These are phyloP conservation scores for Carassius gibelio DNA, from an alignment of 2,113 vertebrate species.

Conservation along the genomic window DNA sequence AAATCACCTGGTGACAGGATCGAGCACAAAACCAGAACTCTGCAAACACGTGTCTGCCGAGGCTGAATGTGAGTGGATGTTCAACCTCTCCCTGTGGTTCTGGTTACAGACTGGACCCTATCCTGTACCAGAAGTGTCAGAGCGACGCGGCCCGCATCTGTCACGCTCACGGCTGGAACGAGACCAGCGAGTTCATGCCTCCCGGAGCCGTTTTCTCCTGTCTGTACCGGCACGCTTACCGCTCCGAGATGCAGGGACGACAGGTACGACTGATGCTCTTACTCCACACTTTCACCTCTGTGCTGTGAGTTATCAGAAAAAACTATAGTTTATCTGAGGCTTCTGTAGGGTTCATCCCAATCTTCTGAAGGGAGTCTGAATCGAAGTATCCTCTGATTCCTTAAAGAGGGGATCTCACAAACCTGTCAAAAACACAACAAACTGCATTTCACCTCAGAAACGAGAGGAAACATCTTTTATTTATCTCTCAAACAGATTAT, in stretches of 20 bases:
- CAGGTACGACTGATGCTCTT: slow-evolving; percentile 73
- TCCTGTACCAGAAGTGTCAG: slow-evolving; percentile 94
- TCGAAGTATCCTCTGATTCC: background rate
- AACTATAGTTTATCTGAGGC: background rate
- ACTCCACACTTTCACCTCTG: background rate
- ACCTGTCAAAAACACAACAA: background rate
- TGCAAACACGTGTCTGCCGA: background rate
- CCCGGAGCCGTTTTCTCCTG: slow-evolving; percentile 94
- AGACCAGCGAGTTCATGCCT: slow-evolving; percentile 93
- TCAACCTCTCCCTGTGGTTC: background rate
- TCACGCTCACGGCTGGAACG: slow-evolving; percentile 93
- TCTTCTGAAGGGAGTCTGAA: background rate
- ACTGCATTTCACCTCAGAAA: background rate
- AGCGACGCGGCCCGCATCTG: slow-evolving; percentile 93
- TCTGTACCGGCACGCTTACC: slow-evolving; percentile 93
- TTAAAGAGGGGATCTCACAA: background rate
- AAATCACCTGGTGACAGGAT: no score
- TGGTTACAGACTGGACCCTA: slow-evolving; percentile 83
- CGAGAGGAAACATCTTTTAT: background rate
- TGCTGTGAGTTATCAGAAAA: background rate
- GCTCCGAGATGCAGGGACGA: slow-evolving; percentile 90
- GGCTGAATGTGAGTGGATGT: background rate
- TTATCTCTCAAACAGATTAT: background rate
- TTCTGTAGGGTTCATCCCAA: slow-evolving; percentile 5
- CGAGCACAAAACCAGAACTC: no score